These are phyloP conservation scores for Paratilapia polleni DNA, from an alignment of 2,113 vertebrate genomes.

Conservation along the genomic window DNA sequence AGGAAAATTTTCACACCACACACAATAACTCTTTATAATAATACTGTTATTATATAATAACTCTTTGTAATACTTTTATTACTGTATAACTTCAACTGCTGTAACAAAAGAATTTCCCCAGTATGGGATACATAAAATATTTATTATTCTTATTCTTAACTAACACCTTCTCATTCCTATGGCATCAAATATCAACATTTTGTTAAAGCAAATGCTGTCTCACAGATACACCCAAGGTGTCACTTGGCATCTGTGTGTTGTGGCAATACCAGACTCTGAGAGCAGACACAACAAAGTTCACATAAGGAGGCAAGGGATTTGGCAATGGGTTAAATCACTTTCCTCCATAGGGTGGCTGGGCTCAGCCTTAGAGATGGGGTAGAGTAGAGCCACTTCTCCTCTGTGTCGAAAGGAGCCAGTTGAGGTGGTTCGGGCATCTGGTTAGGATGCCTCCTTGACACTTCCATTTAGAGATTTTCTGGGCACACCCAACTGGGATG, in stretches of 20 bases:
- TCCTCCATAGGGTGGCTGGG: not conserved
- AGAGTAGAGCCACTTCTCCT: not conserved
- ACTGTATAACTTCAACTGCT: not conserved
- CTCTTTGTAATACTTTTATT: not conserved
- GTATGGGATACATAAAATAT: not conserved
- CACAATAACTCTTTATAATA: rapidly evolving
- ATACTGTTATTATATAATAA: not conserved
- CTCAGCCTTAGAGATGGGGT: not conserved
- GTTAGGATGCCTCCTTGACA: not conserved
- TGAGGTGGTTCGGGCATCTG: not conserved
- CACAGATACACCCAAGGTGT: not conserved
- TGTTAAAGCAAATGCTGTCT: not conserved
- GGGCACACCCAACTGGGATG: not conserved
- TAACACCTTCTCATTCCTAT: not conserved
- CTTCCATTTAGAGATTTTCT: not conserved
- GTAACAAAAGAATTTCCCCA: not conserved
- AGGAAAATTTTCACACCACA: not conserved
- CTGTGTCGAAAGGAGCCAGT: not conserved
- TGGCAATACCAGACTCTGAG: not conserved
- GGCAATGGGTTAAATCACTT: not conserved
- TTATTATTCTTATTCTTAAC: not conserved
- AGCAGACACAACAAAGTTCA: not conserved
- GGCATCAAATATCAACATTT: not conserved
- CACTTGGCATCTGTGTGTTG: not conserved
- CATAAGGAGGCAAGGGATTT: not conserved